Conservation (phyloP, 1,140 invertebrate genomes). For the Lysiphlebus fabarum region DNA sequence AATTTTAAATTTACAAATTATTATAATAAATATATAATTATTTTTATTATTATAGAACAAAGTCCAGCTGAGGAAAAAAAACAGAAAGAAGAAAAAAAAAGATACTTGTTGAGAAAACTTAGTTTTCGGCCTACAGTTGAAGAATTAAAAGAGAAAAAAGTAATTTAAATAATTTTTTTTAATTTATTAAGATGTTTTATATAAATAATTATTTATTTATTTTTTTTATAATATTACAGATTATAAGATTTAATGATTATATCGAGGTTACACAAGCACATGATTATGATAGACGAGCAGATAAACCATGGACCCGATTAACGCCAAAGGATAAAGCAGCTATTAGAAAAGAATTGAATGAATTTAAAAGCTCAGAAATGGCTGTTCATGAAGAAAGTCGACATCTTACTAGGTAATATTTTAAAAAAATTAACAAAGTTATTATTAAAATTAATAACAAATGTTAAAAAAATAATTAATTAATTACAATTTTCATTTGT, state of each 20-base stretch:
- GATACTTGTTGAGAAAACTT: constrained; percentile 91
- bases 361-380: constrained; percentile 99
- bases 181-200: not conserved
- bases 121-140: constrained; percentile 99
- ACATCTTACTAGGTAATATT: constrained; percentile 82
- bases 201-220: constrained; percentile 15
- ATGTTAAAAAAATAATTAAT: too few relatives aligned
- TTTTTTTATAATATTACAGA: constrained; percentile 55
- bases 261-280: constrained; percentile 98
- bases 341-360: constrained; percentile 98
- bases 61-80: constrained; percentile 90
- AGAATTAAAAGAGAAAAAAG: constrained; percentile 96
- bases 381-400: constrained; percentile 98
- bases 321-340: constrained; percentile 98
- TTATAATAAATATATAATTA: too few relatives aligned
- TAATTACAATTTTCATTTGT: too few relatives aligned
- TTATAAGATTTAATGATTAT: constrained; percentile 99
- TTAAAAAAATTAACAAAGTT: constrained; percentile 11
- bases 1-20: too few relatives aligned
- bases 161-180: constrained; percentile 32
- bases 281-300: constrained; percentile 91
- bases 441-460: too few relatives aligned
- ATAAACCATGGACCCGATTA: constrained; percentile 98
- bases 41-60: constrained; percentile 64
- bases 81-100: constrained; percentile 96